Evolutionary conservation across 2,888 invertebrate genomes (phyloP), one percentile per base, ranked within the genome.

Genomic region (Scotopteryx bipunctaria): DNA sequence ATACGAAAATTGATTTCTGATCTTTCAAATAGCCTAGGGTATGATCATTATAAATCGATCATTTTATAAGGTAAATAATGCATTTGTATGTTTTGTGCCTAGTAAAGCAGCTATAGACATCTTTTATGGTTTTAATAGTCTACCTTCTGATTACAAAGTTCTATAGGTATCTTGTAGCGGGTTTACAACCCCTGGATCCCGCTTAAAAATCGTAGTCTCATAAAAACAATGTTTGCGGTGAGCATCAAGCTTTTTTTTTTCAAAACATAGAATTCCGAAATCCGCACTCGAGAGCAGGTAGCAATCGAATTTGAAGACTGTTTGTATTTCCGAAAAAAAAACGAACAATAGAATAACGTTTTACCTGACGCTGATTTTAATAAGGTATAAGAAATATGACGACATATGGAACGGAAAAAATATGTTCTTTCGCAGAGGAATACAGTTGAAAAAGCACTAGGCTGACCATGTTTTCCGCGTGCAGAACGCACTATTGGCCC

Each of bases 171-270:
- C 9, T 3, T 14, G 6, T 19, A 29, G 58, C 66, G 66, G 53
- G 79, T 80, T 80, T 55, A 19, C 40, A 17, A 76, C 54, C 69
- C 50, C 83, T 79, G 79, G 13, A 9, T 50, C 25, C 59, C 58
- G 61, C 70, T 73, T 68, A 65, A 63, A 70, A 71, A 76, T 74
- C 72, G 71, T 71, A 73, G 70, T 61, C 50, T 43, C 63, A 87
- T 76, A 90, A 86, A 88, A 86, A 88, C 89, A 86, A 87, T 88
- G 87, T 88, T 88, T 88, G 88, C 81, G 89, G 90, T 83, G 83
- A 83, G 78, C 83, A 81, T 84, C 69, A 72, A 66, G 16, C n/a
- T n/a, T n/a, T 57, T 76, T 86, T 89, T 90, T 86, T 75, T 66
- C 64, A 69, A 83, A 83, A 83, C 73, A 73, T 76, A 46, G 78